These are phyloP conservation scores for Cotesia congregata DNA, from an alignment of 2,888 invertebrate species.

Conservation along the genomic window DNA sequence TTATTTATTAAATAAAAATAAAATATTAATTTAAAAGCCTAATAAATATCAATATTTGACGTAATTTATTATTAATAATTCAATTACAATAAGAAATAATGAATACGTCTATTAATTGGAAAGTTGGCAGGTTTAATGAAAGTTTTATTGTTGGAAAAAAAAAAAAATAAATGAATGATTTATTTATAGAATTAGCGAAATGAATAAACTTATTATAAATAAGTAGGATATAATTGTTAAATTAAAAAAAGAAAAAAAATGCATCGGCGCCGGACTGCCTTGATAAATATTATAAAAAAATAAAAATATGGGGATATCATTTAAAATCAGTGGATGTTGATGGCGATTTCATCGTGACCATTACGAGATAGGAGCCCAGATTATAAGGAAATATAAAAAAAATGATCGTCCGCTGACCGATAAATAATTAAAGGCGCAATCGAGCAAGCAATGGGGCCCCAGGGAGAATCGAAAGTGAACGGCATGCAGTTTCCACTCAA, in stretches of 20 bases:
- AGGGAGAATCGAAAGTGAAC: slow-evolving; percentile 38
- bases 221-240: background rate
- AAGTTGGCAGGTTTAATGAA: background rate
- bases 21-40: too few relatives aligned
- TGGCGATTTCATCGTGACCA: slow-evolving; percentile 14
- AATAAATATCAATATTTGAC: background rate
- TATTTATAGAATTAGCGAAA: background rate
- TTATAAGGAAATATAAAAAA: slow-evolving; percentile 17
- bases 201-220: too few relatives aligned
- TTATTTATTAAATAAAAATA: too few relatives aligned
- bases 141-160: background rate
- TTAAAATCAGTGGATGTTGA: slow-evolving; percentile 4
- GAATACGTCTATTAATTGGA: background rate
- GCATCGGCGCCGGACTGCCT: too few relatives aligned
- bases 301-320: background rate
- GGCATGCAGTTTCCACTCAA: slow-evolving; percentile 21
- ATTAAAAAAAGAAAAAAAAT: background rate
- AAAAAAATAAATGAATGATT: background rate
- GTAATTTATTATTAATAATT: background rate
- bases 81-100: background rate
- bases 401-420: slow-evolving; percentile 29
- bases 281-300: background rate
- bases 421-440: slow-evolving; percentile 36
- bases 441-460: slow-evolving; percentile 20
- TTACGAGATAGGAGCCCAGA: slow-evolving; percentile 12